A percentile compares a stretch with the other conserved stretches of the same genome.
Evolutionary conservation across 2,113 vertebrate genomes (phyloP).

Genomic region (Salminus brasiliensis): DNA sequence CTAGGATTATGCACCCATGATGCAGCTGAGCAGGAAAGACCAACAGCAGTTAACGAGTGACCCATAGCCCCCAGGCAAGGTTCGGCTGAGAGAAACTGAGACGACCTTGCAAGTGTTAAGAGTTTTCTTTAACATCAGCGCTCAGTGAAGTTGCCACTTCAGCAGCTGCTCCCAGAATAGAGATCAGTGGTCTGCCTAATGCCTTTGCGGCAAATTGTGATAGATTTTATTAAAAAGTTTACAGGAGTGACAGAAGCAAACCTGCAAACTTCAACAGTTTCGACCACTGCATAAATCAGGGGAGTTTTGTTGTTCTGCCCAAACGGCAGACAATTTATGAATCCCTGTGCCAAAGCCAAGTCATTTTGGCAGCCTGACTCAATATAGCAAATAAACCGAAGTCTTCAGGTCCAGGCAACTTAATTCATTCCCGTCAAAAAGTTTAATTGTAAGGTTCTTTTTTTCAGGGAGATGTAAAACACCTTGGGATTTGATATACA

Average conservation of each 20-base stretch:
- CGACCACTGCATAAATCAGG: slow-evolving; percentile 54
- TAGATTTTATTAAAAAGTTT: slow-evolving; percentile 44
- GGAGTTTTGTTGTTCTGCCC: slow-evolving; percentile 54
- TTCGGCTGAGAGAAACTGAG: not conserved
- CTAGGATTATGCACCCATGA: slow-evolving; percentile 66
- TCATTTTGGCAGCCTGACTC: slow-evolving; percentile 56
- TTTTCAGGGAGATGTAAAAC: slow-evolving; percentile 47
- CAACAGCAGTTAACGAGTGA: not conserved
- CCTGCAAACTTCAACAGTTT: slow-evolving; percentile 38
- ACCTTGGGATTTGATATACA: slow-evolving; percentile 27
- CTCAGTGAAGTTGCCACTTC: slow-evolving; percentile 28
- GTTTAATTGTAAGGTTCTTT: slow-evolving; percentile 38
- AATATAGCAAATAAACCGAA: slow-evolving; percentile 54
- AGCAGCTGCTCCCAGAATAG: slow-evolving; percentile 19
- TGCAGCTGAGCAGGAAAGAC: slow-evolving; percentile 5
- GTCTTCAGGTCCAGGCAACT: slow-evolving; percentile 46
- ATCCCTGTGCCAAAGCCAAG: slow-evolving; percentile 51
- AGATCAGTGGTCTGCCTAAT: slow-evolving; percentile 30
- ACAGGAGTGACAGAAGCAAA: slow-evolving; percentile 29
- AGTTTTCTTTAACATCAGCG: slow-evolving; percentile 22
- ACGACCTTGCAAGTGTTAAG: not conserved
- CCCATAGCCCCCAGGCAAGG: not conserved
- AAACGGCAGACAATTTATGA: slow-evolving; percentile 62
- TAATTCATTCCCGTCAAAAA: slow-evolving; percentile 48
- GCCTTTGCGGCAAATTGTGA: not conserved